Evolutionary conservation across 2,888 invertebrate genomes (phyloP), one percentile per base, ranked within the genome.

Genomic region (Tetragonula carbonaria): DNA sequence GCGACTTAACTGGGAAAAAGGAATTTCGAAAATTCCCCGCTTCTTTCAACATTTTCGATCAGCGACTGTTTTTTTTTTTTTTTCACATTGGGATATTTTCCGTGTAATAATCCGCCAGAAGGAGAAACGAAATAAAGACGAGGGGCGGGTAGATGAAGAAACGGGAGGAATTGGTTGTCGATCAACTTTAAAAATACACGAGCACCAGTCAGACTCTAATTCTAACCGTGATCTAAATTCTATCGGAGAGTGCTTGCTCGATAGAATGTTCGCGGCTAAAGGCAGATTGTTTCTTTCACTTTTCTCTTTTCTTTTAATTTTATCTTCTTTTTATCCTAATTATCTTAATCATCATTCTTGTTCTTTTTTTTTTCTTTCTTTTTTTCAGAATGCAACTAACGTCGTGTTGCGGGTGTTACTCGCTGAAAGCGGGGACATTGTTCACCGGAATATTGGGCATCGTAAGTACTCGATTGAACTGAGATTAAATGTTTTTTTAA

Each of bases 361-460:
- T 38, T 38, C 8, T 28, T 28, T 28, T 28, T 28, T 33, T 33
- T 33, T 33, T 33, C 3, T 33, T 57, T 59, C 1, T 78, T 57
- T 28, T 88, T 89, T 72, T 14, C 91, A 95, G 92, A 83, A 95
- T 95, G 94, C 95, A 97, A 63, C 94, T 98, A 71, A 96, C 96
- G 90, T 95, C 96, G 80, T 98, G 97, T 92, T 97, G 97, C 92
- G 95, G 96, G 73, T 97, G 97, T 91, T 96, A 96, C 74, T 96
- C 97, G 28, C 95, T 97, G 21, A 96, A 97, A 85, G 96, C 96
- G 11, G 98, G 98, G 8, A 97, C 97, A 2, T 95, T 98, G 71
- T 96, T 97, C 91, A 96, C 97, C 28, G 97, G 97, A 74, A 93
- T 96, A 57, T 95, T 96, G 86, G 97, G 97, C 85, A 97, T 98